These are phyloP conservation scores for Myocastor coypus DNA, from an alignment of 2,113 vertebrate species.

Conservation along the genomic window DNA sequence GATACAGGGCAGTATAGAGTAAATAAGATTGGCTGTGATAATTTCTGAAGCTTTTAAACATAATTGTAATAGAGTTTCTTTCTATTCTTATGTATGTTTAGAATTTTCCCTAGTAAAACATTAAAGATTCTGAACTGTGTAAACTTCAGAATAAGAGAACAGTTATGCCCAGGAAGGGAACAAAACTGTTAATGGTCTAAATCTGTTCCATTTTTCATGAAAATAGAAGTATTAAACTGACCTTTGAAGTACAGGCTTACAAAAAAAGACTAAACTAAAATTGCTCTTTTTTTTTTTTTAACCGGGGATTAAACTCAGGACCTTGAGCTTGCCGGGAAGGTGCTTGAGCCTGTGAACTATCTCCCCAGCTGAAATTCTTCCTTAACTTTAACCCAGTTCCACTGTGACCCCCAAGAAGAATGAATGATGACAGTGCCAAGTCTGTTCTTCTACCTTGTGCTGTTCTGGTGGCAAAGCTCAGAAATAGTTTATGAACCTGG, in stretches of 20 bases:
- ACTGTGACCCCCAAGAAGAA: background rate
- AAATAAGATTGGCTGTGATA: background rate
- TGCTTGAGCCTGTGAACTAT: too few species aligned
- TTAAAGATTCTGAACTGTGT: background rate
- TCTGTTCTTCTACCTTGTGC: background rate
- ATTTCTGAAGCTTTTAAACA: slow-evolving; percentile 8
- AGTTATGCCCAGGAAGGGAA: slow-evolving; percentile 5
- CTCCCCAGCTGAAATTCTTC: slow-evolving; percentile 29
- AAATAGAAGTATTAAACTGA: slow-evolving; percentile 9
- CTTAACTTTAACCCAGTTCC: slow-evolving; percentile 5
- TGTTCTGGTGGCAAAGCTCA: background rate
- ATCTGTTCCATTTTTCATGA: slow-evolving; percentile 25
- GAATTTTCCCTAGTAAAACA: slow-evolving; percentile 45
- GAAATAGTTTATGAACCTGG: background rate
- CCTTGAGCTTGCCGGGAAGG: too few species aligned
- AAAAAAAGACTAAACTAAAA: background rate
- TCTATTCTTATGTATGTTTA: background rate
- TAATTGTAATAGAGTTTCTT: background rate
- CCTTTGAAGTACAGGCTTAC: slow-evolving; percentile 46
- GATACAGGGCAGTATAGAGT: background rate
- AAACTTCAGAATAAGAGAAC: background rate
- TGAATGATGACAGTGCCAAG: background rate
- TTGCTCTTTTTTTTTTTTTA: too few species aligned
- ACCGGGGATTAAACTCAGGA: too few species aligned
- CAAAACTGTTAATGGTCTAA: background rate